Conservation (phyloP, 2,113 vertebrate species). For the Tupaia tana region DNA sequence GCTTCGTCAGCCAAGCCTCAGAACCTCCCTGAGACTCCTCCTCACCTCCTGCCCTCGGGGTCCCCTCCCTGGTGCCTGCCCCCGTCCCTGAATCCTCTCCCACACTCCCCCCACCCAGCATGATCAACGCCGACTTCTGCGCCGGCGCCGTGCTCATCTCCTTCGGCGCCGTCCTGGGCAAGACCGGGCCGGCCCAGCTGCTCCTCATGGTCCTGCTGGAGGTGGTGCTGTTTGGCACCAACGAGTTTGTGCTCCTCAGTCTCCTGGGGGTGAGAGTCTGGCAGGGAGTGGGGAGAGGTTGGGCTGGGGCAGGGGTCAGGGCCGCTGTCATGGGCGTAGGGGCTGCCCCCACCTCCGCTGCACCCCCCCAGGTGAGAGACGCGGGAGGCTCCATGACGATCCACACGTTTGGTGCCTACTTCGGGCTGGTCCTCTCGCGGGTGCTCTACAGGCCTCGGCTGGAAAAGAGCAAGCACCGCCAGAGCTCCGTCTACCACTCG, state of each 20-base stretch:
- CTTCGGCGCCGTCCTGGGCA: slow-evolving; percentile 91
- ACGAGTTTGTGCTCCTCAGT: slow-evolving; percentile 90
- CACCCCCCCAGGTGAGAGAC: slow-evolving; percentile 88
- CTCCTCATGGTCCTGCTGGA: slow-evolving; percentile 93
- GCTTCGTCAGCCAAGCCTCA: not conserved
- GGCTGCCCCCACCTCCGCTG: rapidly evolving
- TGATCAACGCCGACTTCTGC: slow-evolving; percentile 96
- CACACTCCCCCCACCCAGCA: slow-evolving; percentile 81
- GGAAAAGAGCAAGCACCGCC: slow-evolving; percentile 87
- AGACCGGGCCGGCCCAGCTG: slow-evolving; percentile 91
- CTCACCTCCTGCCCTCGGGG: rapidly evolving
- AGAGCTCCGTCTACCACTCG: slow-evolving; percentile 86
- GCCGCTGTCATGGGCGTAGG: rapidly evolving
- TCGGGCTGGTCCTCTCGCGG: slow-evolving; percentile 91
- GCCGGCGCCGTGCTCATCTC: slow-evolving; percentile 93
- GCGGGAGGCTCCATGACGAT: slow-evolving; percentile 95
- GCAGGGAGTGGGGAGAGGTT: not conserved
- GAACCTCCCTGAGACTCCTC: not conserved
- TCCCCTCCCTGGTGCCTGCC: no score
- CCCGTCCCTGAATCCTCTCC: no score
- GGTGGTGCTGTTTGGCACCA: slow-evolving; percentile 90
- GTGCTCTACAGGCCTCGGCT: slow-evolving; percentile 87
- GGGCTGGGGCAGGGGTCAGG: rapidly evolving
- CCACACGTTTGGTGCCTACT: slow-evolving; percentile 96
- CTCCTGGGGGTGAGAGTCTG: slow-evolving; percentile 88